These are phyloP conservation scores for Epinephelus cyanopodus DNA, from an alignment of 2,113 vertebrate genomes.

Conservation along the genomic window DNA sequence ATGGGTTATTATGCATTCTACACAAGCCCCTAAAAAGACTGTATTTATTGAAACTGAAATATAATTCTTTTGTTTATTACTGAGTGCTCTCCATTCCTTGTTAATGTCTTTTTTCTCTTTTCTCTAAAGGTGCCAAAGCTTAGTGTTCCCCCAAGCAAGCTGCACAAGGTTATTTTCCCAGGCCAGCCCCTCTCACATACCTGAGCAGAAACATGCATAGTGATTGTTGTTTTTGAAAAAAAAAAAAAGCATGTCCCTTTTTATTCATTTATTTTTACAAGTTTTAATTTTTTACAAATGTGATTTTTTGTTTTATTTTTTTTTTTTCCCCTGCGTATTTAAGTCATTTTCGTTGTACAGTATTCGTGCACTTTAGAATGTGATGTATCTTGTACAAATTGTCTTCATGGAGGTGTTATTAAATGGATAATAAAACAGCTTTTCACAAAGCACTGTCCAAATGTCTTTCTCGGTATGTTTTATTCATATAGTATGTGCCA, in stretches of 20 bases:
- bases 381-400: conserved; percentile 94
- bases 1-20: conserved; percentile 99
- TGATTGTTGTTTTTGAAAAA: conserved; percentile 78
- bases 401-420: conserved; percentile 88
- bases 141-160: conserved; percentile 87
- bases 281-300: conserved; percentile 74
- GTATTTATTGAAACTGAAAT: conserved; percentile 79
- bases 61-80: conserved; percentile 69
- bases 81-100: conserved; percentile 78
- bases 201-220: conserved; percentile 79
- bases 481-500: not conserved
- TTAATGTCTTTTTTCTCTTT: conserved; percentile 83
- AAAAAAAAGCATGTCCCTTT: conserved; percentile 78
- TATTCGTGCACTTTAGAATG: conserved; percentile 94
- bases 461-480: conserved; percentile 56
- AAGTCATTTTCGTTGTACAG: conserved; percentile 87
- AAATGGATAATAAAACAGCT: conserved; percentile 87
- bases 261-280: conserved; percentile 77
- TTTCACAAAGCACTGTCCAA: conserved; percentile 80
- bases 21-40: conserved; percentile 90
- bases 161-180: conserved; percentile 80
- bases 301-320: conserved; percentile 10
- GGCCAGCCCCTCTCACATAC: conserved; percentile 77
- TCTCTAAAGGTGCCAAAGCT: conserved; percentile 96
- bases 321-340: conserved; percentile 83